phyloP scores from a whole-genome alignment of 2,113 vertebrate genomes.

The Corapipo altera region DNA sequence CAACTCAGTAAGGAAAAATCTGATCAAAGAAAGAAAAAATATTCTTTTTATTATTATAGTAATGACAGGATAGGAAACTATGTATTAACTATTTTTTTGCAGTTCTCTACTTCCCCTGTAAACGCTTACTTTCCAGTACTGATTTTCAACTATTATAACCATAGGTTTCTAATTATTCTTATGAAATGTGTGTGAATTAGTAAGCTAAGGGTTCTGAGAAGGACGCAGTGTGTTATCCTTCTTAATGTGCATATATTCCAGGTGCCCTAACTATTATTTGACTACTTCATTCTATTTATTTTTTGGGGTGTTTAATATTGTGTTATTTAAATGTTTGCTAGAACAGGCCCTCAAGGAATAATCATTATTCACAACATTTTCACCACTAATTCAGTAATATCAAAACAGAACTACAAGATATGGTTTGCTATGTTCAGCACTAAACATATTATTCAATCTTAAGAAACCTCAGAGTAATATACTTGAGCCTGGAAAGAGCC shows the following conservation, averaged over 20 bases:
- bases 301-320: neutral
- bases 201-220: neutral
- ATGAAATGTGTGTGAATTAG: neutral
- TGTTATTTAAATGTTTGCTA: neutral
- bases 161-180: neutral
- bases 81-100: neutral
- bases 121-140: neutral
- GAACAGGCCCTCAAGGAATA: neutral
- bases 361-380: neutral
- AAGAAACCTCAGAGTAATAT: neutral
- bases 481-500: neutral
- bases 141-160: neutral
- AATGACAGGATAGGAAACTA: neutral
- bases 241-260: neutral
- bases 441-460: fast-evolving
- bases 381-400: neutral
- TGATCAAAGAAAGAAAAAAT: neutral
- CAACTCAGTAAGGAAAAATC: neutral
- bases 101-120: neutral
- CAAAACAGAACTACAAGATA: neutral
- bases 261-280: neutral
- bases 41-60: neutral
- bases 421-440: neutral
- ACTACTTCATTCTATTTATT: neutral
- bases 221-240: neutral